phyloP scores from a whole-genome alignment of 2,888 invertebrate species.

The Caenorhabditis uteleia region DNA sequence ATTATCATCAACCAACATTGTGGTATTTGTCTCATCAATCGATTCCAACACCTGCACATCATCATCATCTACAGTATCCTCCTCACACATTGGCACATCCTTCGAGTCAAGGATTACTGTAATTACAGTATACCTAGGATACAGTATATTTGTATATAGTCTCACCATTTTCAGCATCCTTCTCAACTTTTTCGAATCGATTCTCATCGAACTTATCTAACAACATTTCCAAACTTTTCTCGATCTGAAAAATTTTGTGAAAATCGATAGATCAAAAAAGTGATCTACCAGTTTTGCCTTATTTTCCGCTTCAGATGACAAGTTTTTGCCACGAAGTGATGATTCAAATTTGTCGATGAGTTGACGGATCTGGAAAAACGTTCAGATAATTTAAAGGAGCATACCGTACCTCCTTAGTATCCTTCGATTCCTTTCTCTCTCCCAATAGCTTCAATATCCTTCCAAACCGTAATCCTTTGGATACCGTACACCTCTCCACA shows the following conservation, averaged over 20 bases:
- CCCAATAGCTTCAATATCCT: constrained; percentile 45
- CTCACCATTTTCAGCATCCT: constrained; percentile 21
- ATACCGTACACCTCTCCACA: constrained; percentile 11
- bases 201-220: constrained; percentile 35
- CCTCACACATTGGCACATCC: constrained; percentile 20
- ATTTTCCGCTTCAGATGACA: too few species aligned
- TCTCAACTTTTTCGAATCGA: constrained; percentile 16
- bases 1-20: constrained; percentile 41
- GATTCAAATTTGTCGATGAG: constrained; percentile 27
- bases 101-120: constrained; percentile 15
- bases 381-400: neutral
- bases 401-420: constrained; percentile 36
- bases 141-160: too few species aligned
- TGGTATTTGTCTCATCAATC: constrained; percentile 18
- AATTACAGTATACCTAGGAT: too few species aligned
- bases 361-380: constrained; percentile 13
- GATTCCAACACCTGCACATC: constrained; percentile 27
- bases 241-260: too few species aligned
- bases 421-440: constrained; percentile 40
- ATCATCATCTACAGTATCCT: constrained; percentile 1
- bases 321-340: too few species aligned
- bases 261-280: too few species aligned
- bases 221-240: constrained; percentile 34
- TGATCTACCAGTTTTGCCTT: constrained; percentile 18
- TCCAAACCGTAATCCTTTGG: constrained; percentile 33